Conservation (phyloP, 2,113 vertebrate genomes). For the Desmodus rotundus region DNA sequence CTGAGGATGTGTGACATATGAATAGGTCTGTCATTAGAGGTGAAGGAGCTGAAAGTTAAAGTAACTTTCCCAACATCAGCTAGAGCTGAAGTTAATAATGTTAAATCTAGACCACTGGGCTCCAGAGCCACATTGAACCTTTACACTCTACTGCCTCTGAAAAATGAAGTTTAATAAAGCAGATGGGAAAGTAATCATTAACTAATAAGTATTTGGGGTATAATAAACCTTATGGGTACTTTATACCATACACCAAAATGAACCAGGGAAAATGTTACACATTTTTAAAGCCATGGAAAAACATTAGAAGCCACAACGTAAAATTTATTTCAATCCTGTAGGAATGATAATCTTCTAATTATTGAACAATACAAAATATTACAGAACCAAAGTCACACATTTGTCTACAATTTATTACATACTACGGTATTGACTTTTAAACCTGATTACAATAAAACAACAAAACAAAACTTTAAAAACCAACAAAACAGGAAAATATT, state of each 20-base stretch:
- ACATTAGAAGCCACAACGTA: background rate
- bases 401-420: background rate
- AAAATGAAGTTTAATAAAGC: constrained; percentile 49
- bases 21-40: background rate
- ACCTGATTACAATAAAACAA: background rate
- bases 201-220: constrained; percentile 14
- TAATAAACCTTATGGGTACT: background rate
- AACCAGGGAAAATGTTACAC: background rate
- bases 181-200: constrained; percentile 44
- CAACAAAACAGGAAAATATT: background rate
- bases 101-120: background rate
- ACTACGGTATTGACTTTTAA: background rate
- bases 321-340: background rate
- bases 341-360: constrained; percentile 14
- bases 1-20: background rate
- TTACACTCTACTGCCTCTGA: background rate
- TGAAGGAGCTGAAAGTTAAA: background rate
- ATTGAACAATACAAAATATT: constrained; percentile 10
- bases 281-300: constrained; percentile 32
- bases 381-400: background rate
- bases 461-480: background rate
- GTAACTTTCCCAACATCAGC: background rate
- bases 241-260: constrained; percentile 44
- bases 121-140: background rate
- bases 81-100: background rate